phyloP scores from a whole-genome alignment of 1,140 invertebrate genomes.

The Hyles vespertilio region DNA sequence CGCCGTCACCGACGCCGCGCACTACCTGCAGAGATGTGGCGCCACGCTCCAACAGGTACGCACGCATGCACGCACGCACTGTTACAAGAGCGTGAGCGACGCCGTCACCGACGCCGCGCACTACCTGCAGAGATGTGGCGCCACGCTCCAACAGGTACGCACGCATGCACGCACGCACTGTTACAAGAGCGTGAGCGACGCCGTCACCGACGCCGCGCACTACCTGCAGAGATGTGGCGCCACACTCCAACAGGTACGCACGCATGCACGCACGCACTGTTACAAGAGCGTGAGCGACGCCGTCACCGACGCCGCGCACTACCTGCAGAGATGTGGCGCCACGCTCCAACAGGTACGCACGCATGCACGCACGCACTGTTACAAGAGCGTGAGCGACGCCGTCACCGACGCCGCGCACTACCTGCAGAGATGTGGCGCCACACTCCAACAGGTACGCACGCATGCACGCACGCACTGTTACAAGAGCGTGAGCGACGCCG shows the following conservation, averaged over 20 bases:
- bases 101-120: conserved; percentile 66
- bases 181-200: conserved; percentile 71
- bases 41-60: conserved; percentile 45
- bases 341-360: conserved; percentile 42
- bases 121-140: conserved; percentile 53
- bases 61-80: neutral
- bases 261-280: neutral
- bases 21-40: conserved; percentile 53
- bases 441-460: conserved; percentile 42
- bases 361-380: neutral
- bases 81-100: conserved; percentile 71
- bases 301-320: conserved; percentile 64
- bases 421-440: conserved; percentile 46
- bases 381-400: conserved; percentile 69
- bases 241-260: conserved; percentile 42
- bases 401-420: conserved; percentile 68
- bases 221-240: conserved; percentile 56
- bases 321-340: conserved; percentile 53
- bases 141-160: conserved; percentile 44
- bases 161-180: neutral
- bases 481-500: conserved; percentile 67
- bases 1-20: conserved; percentile 65
- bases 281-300: conserved; percentile 71
- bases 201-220: conserved; percentile 64
- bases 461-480: conserved; percentile 27